These are phyloP conservation scores for Semotilus atromaculatus DNA, from an alignment of 2,797 vertebrate genomes.

Conservation along the genomic window DNA sequence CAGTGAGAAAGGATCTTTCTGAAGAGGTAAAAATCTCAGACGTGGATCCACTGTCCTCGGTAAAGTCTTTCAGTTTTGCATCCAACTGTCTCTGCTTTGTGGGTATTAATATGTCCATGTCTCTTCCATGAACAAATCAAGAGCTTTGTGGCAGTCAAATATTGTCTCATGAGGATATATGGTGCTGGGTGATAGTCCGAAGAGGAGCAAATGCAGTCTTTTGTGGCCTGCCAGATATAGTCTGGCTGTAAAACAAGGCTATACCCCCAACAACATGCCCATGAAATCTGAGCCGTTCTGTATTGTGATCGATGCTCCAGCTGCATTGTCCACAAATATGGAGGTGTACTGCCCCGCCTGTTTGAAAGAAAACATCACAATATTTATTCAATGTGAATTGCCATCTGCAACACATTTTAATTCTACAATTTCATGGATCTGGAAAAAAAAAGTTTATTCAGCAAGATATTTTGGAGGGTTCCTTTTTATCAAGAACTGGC, in stretches of 20 bases:
- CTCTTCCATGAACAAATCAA: slow-evolving; percentile 25
- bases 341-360: slow-evolving; percentile 94
- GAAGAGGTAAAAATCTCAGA: slow-evolving; percentile 26
- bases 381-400: neutral
- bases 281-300: slow-evolving; percentile 94
- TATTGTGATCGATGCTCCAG: slow-evolving; percentile 85
- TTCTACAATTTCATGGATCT: neutral
- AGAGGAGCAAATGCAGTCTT: slow-evolving; percentile 55
- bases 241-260: slow-evolving; percentile 59
- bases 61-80: slow-evolving; percentile 33
- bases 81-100: slow-evolving; percentile 50
- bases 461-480: neutral
- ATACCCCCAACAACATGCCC: slow-evolving; percentile 89
- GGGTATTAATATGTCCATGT: slow-evolving; percentile 19
- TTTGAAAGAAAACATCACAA: slow-evolving; percentile 20
- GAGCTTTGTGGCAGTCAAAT: slow-evolving; percentile 52
- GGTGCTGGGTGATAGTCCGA: slow-evolving; percentile 64
- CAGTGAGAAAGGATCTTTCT: slow-evolving; percentile 9
- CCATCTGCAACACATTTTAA: neutral
- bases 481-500: neutral
- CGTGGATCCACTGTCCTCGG: slow-evolving; percentile 41
- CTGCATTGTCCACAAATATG: slow-evolving; percentile 94
- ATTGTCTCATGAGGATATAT: slow-evolving; percentile 56
- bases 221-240: slow-evolving; percentile 21
- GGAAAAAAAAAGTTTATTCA: neutral